Conservation (phyloP, 2,888 invertebrate genomes). For the Eupeodes latifasciatus region DNA sequence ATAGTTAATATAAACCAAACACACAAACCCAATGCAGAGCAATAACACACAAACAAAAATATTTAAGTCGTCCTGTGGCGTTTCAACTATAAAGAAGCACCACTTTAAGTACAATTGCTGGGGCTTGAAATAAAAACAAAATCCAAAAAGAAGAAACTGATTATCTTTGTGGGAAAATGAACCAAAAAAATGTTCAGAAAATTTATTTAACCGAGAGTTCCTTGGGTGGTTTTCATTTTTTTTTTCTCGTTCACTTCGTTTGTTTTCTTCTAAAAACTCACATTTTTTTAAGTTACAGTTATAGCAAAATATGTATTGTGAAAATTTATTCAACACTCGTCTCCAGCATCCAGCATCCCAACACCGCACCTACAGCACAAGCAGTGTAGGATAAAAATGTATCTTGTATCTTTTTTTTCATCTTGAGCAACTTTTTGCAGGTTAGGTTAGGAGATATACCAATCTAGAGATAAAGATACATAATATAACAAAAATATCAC, state of each 20-base stretch:
- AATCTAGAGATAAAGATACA: background rate
- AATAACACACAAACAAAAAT: slow-evolving; percentile 54
- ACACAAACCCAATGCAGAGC: slow-evolving; percentile 48
- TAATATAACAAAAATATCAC: background rate
- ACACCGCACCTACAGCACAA: background rate
- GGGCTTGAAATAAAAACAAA: background rate
- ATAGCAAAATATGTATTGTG: slow-evolving; percentile 45
- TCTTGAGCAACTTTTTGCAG: slow-evolving; percentile 47
- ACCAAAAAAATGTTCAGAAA: slow-evolving; percentile 41
- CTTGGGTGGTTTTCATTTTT: slow-evolving; percentile 38
- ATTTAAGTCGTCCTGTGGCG: slow-evolving; percentile 61
- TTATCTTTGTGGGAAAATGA: slow-evolving; percentile 40
- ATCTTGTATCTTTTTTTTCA: background rate
- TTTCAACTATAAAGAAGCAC: slow-evolving; percentile 50
- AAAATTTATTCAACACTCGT: slow-evolving; percentile 74
- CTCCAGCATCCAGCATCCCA: slow-evolving; percentile 27
- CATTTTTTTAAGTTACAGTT: slow-evolving; percentile 69
- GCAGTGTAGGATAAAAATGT: background rate
- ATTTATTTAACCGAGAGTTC: slow-evolving; percentile 67
- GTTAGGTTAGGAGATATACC: slow-evolving; percentile 13
- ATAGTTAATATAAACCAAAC: slow-evolving; percentile 9
- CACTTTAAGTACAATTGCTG: slow-evolving; percentile 44
- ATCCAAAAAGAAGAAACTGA: slow-evolving; percentile 43
- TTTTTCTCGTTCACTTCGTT: background rate
- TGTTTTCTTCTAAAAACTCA: slow-evolving; percentile 56